Evolutionary conservation across 1,140 invertebrate species (phyloP).

Genomic region (Paramacrobiotus metropolitanus): DNA sequence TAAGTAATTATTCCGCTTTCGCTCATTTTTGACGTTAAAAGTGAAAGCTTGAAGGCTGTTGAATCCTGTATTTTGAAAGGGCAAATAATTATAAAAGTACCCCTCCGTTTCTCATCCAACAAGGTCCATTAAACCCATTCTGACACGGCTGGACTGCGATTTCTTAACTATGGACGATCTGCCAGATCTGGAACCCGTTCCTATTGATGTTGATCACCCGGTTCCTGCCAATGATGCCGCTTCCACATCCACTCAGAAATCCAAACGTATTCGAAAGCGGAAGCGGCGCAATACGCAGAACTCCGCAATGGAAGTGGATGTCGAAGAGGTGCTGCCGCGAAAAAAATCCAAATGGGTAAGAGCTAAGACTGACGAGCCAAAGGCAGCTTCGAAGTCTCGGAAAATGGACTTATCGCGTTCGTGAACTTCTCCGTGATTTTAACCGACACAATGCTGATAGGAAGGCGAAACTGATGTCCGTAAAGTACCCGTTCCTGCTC

Average conservation of each 20-base stretch:
- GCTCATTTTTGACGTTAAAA: too few species aligned
- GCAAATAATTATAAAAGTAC: too few species aligned
- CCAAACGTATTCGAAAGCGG: not conserved
- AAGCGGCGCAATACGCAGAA: not conserved
- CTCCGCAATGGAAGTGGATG: not conserved
- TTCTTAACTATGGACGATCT: too few species aligned
- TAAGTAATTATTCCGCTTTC: too few species aligned
- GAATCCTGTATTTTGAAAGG: too few species aligned
- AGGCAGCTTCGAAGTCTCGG: not conserved
- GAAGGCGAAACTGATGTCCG: conserved; percentile 10
- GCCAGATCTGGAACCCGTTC: not conserved
- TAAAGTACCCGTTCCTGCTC: conserved; percentile 39
- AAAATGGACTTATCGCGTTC: not conserved
- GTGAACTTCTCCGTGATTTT: not conserved
- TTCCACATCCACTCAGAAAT: not conserved
- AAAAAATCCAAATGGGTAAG: not conserved
- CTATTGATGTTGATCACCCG: not conserved
- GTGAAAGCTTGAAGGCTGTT: too few species aligned
- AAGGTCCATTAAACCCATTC: too few species aligned
- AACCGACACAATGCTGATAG: not conserved
- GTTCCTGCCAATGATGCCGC: not conserved
- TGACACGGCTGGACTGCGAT: too few species aligned
- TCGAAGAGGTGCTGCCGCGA: not conserved
- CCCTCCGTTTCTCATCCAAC: too few species aligned
- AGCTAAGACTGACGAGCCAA: not conserved